Evolutionary conservation across 2,888 invertebrate genomes (phyloP).

Genomic region (Meteorus colon): DNA sequence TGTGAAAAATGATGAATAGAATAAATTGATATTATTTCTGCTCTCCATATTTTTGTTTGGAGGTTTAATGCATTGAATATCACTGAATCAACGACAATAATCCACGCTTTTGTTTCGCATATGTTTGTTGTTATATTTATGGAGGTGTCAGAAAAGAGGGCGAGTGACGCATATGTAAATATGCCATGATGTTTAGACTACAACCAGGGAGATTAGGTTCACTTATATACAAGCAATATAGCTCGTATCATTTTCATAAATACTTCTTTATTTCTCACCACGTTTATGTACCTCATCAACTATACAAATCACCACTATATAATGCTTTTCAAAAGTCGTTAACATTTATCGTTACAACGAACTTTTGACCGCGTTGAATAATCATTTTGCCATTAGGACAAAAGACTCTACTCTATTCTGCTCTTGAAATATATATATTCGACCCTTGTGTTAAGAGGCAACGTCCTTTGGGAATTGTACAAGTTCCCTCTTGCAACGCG

Average conservation of each 20-base stretch:
- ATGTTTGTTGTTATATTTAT: neutral
- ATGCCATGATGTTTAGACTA: slow-evolving; percentile 9
- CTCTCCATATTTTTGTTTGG: neutral
- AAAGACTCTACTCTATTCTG: neutral
- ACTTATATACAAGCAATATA: neutral
- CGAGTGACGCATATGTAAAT: slow-evolving; percentile 2
- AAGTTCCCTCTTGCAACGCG: neutral
- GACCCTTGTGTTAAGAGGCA: neutral
- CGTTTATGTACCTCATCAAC: neutral
- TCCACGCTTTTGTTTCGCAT: neutral
- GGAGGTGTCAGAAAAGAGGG: neutral
- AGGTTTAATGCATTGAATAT: neutral
- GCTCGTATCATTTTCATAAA: neutral
- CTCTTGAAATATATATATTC: slow-evolving; percentile 5
- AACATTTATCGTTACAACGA: slow-evolving; percentile 2
- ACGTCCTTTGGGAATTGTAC: neutral
- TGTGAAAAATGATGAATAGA: neutral
- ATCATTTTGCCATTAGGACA: slow-evolving; percentile 4
- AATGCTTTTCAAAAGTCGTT: neutral
- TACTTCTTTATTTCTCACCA: neutral
- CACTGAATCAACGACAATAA: neutral
- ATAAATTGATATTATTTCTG: neutral
- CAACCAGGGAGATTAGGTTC: neutral
- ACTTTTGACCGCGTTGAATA: slow-evolving; percentile 7
- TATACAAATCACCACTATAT: neutral